phyloP scores from a whole-genome alignment of 2,797 vertebrate species.

The Choloepus didactylus region DNA sequence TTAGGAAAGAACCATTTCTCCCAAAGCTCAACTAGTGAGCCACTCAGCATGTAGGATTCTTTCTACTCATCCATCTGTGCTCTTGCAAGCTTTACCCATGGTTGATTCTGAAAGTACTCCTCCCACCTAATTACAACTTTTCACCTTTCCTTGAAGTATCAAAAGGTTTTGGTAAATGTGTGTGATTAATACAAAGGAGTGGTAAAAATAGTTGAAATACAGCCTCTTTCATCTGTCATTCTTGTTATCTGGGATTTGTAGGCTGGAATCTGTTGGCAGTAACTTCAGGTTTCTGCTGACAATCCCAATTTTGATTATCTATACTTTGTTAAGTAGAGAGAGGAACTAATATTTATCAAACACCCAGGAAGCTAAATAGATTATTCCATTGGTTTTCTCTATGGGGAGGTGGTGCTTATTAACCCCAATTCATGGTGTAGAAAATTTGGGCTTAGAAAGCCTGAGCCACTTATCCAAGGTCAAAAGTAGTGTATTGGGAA shows the following conservation, averaged over 20 bases:
- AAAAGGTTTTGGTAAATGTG: conserved; percentile 22
- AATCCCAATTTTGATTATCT: not conserved
- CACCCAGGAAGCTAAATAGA: not conserved
- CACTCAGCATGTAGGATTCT: conserved; percentile 16
- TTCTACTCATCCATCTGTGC: not conserved
- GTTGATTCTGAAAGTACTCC: conserved; percentile 43
- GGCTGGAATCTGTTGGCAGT: not conserved
- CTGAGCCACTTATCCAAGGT: not conserved
- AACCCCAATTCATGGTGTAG: not conserved
- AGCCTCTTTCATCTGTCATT: not conserved
- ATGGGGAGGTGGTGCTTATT: not conserved
- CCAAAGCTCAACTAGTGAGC: not conserved
- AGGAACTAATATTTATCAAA: not conserved
- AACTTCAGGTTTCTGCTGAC: conserved; percentile 37
- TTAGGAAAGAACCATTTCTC: conserved; percentile 17
- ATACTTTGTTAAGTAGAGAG: not conserved
- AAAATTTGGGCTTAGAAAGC: not conserved
- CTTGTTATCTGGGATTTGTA: not conserved
- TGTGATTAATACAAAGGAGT: conserved; percentile 43
- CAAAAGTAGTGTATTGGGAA: not conserved
- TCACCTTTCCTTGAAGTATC: conserved; percentile 24
- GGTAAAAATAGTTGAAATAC: conserved; percentile 28
- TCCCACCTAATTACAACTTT: conserved; percentile 63
- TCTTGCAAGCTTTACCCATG: conserved; percentile 1
- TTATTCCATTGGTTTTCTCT: not conserved